These are phyloP conservation scores for Epiblema foenella DNA, from an alignment of 2,888 invertebrate species.

Conservation along the genomic window DNA sequence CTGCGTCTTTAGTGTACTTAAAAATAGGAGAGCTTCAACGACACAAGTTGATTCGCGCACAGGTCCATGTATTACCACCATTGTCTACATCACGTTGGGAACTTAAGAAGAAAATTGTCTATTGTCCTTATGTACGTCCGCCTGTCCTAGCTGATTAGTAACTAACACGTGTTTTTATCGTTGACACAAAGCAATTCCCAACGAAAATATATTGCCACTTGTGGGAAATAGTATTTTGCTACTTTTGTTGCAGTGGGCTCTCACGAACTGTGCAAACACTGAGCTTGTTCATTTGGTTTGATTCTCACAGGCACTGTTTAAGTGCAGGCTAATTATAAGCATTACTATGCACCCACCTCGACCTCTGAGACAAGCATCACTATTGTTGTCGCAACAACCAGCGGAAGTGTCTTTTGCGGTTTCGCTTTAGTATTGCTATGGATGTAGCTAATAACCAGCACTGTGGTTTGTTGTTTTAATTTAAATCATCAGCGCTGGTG, in stretches of 20 bases:
- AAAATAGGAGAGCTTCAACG: not conserved
- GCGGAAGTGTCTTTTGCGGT: slow-evolving; percentile 56
- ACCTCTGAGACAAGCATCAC: slow-evolving; percentile 54
- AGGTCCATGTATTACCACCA: slow-evolving; percentile 54
- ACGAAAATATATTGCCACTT: slow-evolving; percentile 60
- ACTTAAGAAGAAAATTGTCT: slow-evolving; percentile 65
- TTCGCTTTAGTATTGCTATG: slow-evolving; percentile 29
- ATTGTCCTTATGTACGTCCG: slow-evolving; percentile 73
- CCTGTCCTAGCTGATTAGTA: slow-evolving; percentile 75
- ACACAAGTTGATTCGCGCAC: slow-evolving; percentile 16
- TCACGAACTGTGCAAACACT: slow-evolving; percentile 59
- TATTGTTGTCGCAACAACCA: slow-evolving; percentile 55
- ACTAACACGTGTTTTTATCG: slow-evolving; percentile 70
- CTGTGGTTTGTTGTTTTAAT: not conserved
- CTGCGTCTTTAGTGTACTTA: not conserved
- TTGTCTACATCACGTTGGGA: slow-evolving; percentile 63
- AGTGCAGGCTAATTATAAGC: slow-evolving; percentile 69
- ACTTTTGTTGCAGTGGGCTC: slow-evolving; percentile 71
- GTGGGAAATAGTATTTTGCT: slow-evolving; percentile 73
- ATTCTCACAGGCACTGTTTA: slow-evolving; percentile 71
- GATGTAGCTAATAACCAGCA: not conserved
- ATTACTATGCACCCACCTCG: slow-evolving; percentile 61
- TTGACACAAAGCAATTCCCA: slow-evolving; percentile 76
- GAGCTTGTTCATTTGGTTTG: slow-evolving; percentile 59
- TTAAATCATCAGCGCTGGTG: not conserved